Evolutionary conservation across 1,140 invertebrate genomes (phyloP), one percentile per base, ranked within the genome.

Genomic region (Kradibia gibbosae): DNA sequence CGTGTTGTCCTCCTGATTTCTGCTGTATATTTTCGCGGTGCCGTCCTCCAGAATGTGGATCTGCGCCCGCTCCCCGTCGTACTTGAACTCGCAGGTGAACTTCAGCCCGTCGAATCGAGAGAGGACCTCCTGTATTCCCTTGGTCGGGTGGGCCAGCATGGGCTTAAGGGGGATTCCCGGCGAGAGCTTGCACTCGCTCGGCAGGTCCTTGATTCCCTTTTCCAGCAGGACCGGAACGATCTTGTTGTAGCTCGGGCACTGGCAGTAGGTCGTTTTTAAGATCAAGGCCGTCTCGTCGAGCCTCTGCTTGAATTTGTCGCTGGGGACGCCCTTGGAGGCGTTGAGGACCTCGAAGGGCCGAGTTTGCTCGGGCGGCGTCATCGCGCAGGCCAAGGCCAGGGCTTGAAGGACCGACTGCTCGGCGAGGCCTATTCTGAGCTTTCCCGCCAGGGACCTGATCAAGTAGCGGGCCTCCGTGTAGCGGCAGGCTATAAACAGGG

Each of bases 21-120:
- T 92, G 88, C 98, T 99, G 90, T 96, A 99, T 81, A 99, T 97
- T 70, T 88, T 94, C 1, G 98, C 93, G 22, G 93, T 92, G 0
- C 95, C 94, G 84, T 95, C 92, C 62, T 95, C 93, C 39, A 92
- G 85, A 1, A 95, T 89, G 87, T 98, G 97, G 85, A 98, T 97
- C 93, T 99, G 99, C 7, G 98, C 99, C 88, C 99, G 92, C 93
- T 99, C 99, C 7, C 99, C 99, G 91, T 99, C 99, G 90, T 99
- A 99, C 90, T 99, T 99, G 94, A 95, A 99, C 93, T 99, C 99
- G 89, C 98, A 99, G 3, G 98, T 99, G 87, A 99, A 99, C 86
- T 96, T 95, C 84, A 96, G 92, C 42, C 95, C 94, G 81, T 99
- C 98, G 91, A 99, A 99, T 78, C 98, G 93, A 72, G 95, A 93